phyloP scores from a whole-genome alignment of 2,797 vertebrate species.

The Muscicapa comitata region DNA sequence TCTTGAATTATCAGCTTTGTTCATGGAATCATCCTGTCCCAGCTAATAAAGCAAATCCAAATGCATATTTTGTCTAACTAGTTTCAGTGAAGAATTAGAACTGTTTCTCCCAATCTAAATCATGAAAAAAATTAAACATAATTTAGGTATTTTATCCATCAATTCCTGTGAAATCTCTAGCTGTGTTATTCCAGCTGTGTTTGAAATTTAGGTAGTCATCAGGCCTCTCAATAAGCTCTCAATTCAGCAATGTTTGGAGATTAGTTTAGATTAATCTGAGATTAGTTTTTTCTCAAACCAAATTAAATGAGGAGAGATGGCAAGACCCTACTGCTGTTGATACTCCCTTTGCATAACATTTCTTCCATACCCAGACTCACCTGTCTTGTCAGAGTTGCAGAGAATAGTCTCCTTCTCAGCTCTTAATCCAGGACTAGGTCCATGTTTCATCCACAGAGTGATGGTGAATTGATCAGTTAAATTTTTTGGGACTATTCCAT shows the following conservation, averaged over 20 bases:
- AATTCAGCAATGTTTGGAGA: neutral
- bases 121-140: neutral
- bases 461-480: conserved; percentile 96
- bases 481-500: conserved; percentile 91
- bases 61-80: neutral
- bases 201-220: neutral
- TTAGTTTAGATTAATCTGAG: neutral
- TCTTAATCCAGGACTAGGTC: conserved; percentile 90
- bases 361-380: conserved; percentile 70
- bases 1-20: neutral
- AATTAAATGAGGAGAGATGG: neutral
- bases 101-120: neutral
- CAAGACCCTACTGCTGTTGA: neutral
- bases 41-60: neutral
- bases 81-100: neutral
- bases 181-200: neutral
- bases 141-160: neutral
- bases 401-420: conserved; percentile 96
- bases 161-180: neutral
- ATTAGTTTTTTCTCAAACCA: neutral
- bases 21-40: neutral
- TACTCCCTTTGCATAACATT: neutral
- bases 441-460: conserved; percentile 96
- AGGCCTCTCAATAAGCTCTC: neutral
- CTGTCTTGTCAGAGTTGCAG: conserved; percentile 97